These are phyloP conservation scores for Selenia dentaria DNA, from an alignment of 2,888 invertebrate species.

Conservation along the genomic window DNA sequence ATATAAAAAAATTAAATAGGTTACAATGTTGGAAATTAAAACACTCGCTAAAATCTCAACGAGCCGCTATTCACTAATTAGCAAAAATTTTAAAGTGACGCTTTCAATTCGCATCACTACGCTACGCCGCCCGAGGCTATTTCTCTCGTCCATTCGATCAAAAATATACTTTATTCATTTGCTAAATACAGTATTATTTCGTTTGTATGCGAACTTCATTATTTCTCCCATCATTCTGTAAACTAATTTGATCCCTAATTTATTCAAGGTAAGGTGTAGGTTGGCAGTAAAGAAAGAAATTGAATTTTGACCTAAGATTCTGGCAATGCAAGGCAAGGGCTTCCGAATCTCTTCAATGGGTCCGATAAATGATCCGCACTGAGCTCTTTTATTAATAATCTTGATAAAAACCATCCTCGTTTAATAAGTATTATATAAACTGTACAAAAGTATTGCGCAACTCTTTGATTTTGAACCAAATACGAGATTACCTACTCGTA, in stretches of 20 bases:
- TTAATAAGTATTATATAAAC: too few relatives aligned
- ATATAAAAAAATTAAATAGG: too few relatives aligned
- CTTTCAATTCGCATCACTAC: slow-evolving; percentile 53
- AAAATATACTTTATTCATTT: slow-evolving; percentile 46
- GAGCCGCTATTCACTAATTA: slow-evolving; percentile 30
- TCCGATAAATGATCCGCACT: slow-evolving; percentile 29
- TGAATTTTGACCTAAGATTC: slow-evolving; percentile 49
- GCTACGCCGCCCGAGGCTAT: slow-evolving; percentile 45
- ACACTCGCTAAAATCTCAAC: slow-evolving; percentile 24
- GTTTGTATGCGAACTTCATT: slow-evolving; percentile 40
- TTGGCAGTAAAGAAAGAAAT: slow-evolving; percentile 21
- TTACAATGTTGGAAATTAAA: too few relatives aligned
- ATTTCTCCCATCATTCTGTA: slow-evolving; percentile 30
- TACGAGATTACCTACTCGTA: too few relatives aligned
- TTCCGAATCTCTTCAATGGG: slow-evolving; percentile 23
- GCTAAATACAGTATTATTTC: slow-evolving; percentile 50
- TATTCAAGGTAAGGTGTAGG: slow-evolving; percentile 23
- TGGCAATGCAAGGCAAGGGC: slow-evolving; percentile 38
- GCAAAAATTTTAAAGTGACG: slow-evolving; percentile 32
- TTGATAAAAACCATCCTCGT: slow-evolving; percentile 19
- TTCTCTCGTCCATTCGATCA: slow-evolving; percentile 32
- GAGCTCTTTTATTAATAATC: slow-evolving; percentile 27
- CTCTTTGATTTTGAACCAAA: too few relatives aligned
- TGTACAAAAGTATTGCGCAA: too few relatives aligned
- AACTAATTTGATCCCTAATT: slow-evolving; percentile 33